phyloP scores from a whole-genome alignment of 2,888 invertebrate species.

The Lasius platythorax region DNA sequence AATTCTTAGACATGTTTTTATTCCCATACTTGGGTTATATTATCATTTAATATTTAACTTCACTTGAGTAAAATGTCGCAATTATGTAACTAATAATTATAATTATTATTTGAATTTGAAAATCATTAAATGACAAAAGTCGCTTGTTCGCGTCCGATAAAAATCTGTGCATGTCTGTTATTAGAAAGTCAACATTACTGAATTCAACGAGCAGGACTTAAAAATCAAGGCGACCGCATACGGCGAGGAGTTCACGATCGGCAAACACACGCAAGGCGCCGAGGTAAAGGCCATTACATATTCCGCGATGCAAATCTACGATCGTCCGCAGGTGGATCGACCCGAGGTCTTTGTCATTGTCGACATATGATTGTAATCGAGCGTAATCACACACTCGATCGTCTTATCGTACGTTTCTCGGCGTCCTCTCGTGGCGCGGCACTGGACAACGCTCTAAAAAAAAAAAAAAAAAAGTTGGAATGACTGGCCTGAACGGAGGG shows the following conservation, averaged over 20 bases:
- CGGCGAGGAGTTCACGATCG: constrained; percentile 97
- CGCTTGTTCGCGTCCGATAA: not conserved
- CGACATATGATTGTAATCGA: constrained; percentile 91
- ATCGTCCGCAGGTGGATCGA: constrained; percentile 90
- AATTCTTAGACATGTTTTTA: not conserved
- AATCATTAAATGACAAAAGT: not conserved
- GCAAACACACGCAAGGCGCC: constrained; percentile 98
- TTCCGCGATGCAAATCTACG: constrained; percentile 98
- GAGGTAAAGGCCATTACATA: constrained; percentile 99
- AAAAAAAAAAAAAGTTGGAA: constrained; percentile 60
- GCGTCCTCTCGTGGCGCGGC: constrained; percentile 60
- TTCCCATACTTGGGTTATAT: not conserved
- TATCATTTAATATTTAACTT: not conserved
- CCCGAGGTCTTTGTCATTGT: constrained; percentile 98
- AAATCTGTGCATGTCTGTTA: constrained; percentile 83
- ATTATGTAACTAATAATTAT: not conserved
- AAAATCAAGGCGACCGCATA: constrained; percentile 91
- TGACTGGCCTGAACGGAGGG: constrained; percentile 45
- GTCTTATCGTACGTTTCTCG: constrained; percentile 51
- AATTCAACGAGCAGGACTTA: constrained; percentile 94
- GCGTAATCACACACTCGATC: constrained; percentile 26
- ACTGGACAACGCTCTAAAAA: constrained; percentile 64
- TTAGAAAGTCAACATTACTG: constrained; percentile 94
- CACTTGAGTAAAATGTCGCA: not conserved
- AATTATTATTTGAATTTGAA: not conserved